Conservation (phyloP, 2,113 vertebrate species). For the Myotis lucifugus region DNA sequence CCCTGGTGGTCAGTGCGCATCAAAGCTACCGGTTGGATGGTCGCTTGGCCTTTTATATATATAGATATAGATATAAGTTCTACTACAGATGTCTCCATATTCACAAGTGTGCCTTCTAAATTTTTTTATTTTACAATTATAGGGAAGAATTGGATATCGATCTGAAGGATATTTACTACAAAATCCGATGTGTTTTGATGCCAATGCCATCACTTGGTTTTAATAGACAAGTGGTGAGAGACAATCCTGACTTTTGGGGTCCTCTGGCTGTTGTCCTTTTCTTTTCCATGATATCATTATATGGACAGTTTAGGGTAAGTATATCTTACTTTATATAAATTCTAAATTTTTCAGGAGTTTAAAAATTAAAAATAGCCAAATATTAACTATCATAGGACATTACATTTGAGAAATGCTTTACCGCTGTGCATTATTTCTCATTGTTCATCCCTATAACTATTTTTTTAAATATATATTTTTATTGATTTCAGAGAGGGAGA, state of each 20-base stretch:
- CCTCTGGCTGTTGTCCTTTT: conserved; percentile 97
- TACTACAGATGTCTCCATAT: not conserved
- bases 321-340: conserved; percentile 40
- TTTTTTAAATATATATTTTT: not conserved
- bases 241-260: conserved; percentile 99
- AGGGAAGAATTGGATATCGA: conserved; percentile 97
- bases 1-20: too few species aligned
- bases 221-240: conserved; percentile 97
- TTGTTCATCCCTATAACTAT: not conserved
- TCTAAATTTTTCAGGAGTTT: conserved; percentile 25
- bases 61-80: not conserved
- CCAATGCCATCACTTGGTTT: conserved; percentile 98
- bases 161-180: conserved; percentile 99
- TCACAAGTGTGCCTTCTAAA: conserved; percentile 59
- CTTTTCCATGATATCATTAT: conserved; percentile 99
- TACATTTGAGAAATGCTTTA: conserved; percentile 30
- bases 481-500: not conserved
- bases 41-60: too few species aligned
- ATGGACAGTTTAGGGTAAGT: conserved; percentile 98
- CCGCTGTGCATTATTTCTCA: not conserved
- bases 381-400: conserved; percentile 3
- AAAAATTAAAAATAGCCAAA: not conserved
- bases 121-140: conserved; percentile 72
- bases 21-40: too few species aligned
- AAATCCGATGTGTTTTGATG: conserved; percentile 98